phyloP scores from a whole-genome alignment of 2,113 vertebrate species.

The Actinemys pallida region DNA sequence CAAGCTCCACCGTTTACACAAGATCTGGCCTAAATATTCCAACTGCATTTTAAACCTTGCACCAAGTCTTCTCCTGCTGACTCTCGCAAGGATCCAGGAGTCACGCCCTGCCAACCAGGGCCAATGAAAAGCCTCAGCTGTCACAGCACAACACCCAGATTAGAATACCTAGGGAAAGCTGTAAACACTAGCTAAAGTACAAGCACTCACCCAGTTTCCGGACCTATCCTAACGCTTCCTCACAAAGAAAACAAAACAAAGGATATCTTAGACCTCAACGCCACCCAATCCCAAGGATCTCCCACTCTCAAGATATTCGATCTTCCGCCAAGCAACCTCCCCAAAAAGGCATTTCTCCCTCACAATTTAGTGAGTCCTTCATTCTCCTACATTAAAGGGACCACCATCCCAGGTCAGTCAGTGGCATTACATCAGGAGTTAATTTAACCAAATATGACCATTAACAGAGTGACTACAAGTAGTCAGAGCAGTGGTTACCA shows the following conservation, averaged over 20 bases:
- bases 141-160: background rate
- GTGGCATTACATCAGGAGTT: background rate
- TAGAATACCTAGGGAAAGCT: background rate
- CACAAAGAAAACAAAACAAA: background rate
- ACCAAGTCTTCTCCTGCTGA: background rate
- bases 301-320: background rate
- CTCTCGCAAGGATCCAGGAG: conserved; percentile 19
- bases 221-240: background rate
- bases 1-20: background rate
- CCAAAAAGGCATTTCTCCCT: background rate
- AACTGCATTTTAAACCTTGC: background rate
- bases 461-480: background rate
- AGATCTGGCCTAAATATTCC: background rate
- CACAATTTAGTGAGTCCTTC: background rate
- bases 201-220: background rate
- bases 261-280: background rate
- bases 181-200: background rate
- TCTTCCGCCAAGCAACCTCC: background rate
- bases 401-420: background rate
- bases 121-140: background rate
- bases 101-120: conserved; percentile 9
- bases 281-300: background rate
- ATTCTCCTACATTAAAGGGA: background rate
- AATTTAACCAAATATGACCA: background rate
- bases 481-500: background rate